Evolutionary conservation across 2,797 vertebrate species (phyloP), one percentile per base, ranked within the genome.

Genomic region (Eleutherodactylus coqui): DNA sequence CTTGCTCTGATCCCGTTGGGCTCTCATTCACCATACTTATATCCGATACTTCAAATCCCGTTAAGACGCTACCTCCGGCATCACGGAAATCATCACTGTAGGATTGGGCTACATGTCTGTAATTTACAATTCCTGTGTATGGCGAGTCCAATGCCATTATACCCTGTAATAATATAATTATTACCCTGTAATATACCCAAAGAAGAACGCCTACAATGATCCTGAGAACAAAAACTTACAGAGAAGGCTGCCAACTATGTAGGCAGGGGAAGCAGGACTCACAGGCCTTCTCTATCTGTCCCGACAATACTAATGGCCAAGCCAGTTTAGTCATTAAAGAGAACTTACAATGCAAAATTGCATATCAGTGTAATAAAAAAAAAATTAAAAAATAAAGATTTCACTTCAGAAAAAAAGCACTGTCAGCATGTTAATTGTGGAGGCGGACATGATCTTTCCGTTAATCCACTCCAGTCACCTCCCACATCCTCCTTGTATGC

Each of bases 71-170:
- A 24, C 98, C 98, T 24, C 98, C 97, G 0, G 95, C 95, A 85
- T 96, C 95, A 91, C 94, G 90, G 85, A 99, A 97, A 91, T 99
- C 98, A 80, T 94, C 91, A 34, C 94, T 96, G 55, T 96, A 99
- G 19, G 94, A 91, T 51, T 96, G 93, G 41, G 97, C 96, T 87
- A 99, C 96, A 90, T 93, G 92, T 86, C 94, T 95, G 90, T 97
- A 99, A 91, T 98, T 93, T 86, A 99, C 97, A 58, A 99, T 99
- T 67, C 98, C 98, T 0, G 98, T 99, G 89, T 96, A 93, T 0
- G 98, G 97, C 0, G 97, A 99, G 88, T 99, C 97, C 62, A 99
- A 91, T 36, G 98, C 98, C 96, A 98, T 96, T 58, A 99, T 92
- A 29, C 98, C 98, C 97, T 99, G 90, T 1, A 87, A 89, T 2